Base-by-base conservation (phyloP, 2,113 vertebrate genomes). In the Apus apus region DNA sequence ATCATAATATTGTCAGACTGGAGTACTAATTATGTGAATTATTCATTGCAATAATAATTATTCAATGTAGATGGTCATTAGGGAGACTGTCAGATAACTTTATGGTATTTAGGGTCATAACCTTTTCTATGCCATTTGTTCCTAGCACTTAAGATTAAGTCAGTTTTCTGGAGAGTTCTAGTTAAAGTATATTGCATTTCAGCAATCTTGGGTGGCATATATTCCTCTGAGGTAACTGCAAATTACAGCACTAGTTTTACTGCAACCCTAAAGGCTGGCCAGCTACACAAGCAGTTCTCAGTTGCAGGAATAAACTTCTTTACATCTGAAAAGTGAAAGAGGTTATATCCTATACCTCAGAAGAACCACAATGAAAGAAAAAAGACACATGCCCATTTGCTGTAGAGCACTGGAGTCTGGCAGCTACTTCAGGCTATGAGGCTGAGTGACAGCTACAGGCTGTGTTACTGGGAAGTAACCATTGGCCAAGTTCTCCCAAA, bases 161-260 rank as follows among this genome's bases (percentile, higher is more conserved):
- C 8, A 78, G 56, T 56, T 30, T 80, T 60, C 64, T 58, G 43
- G 32, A 83, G 57, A 51, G 67, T 67, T 83, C 46, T 50, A 88
- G 77, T 77, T 80, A 91, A 77, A 95, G 27, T 60, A 36, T 77
- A 88, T 70, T 80, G 38, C 67, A 80, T 7, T 75, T 86, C 78
- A 93, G 51, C 76, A 92, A 8, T 88, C 64, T 92, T 92, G 67
- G 43, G 36, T 81, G 75, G 46, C 46, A 74, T 53, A 29, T 74
- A 76, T 51, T 84, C 60, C 67, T 26, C 30, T 56, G 18, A 85
- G 64, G 11, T 77, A 80, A 58, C 21, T 89, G 53, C 29, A 93
- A 92, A 92, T 86, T 84, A 40, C 32, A 64, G 30, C 34, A 80
- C 72, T 94, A 74, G 88, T 96, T 95, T 94, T 81, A 67, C 80